Evolutionary conservation across 2,113 vertebrate genomes (phyloP), one percentile per base, ranked within the genome.

Genomic region (Romanogobio albipinnatus): DNA sequence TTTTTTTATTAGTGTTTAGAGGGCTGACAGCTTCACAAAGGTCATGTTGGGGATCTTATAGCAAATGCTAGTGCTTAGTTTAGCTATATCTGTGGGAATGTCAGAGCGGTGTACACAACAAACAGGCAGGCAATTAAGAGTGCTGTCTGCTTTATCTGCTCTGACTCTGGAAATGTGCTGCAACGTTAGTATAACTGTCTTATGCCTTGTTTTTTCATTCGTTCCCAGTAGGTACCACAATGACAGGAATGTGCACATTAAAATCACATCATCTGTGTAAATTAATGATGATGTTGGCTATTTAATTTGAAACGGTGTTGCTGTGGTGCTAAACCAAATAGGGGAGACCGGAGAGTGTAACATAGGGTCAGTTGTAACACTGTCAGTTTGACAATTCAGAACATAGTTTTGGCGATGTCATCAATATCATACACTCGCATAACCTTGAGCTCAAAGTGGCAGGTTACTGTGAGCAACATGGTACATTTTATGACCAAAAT

Each of bases 21-120:
- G 36, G 77, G 66, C 58, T 76, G 68, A 51, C 86, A 76, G 75
- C 71, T 68, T 79, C 51, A 22, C 47, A 77, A 76, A 77, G 82
- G 83, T 82, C 78, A 75, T 29, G 19, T 13, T 58, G 49, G 8
- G 64, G 59, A 74, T 19, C 79, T 19, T 61, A 61, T n/a, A 81
- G 43, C 26, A 68, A 51, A 68, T 43, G 58, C 9, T 51, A 19
- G 45, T n/a, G 61, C 24, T 81, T 22, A 80, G 45, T 81, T 81
- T 51, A 64, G 17, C 45, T 68, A 15, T 33, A 68, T 81, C 45
- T 81, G 24, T 80, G 59, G 9, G 61, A 66, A 81, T 81, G 62
- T 81, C 45, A 36, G 17, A 81, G 17, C 2, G 1, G 14, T 64
- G 59, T 43, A 13, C n/a, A 7, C 45, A 9, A 68, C 61, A 81